Evolutionary conservation across 2,797 vertebrate species (phyloP).

Genomic region (Tiaroga cobitis): DNA sequence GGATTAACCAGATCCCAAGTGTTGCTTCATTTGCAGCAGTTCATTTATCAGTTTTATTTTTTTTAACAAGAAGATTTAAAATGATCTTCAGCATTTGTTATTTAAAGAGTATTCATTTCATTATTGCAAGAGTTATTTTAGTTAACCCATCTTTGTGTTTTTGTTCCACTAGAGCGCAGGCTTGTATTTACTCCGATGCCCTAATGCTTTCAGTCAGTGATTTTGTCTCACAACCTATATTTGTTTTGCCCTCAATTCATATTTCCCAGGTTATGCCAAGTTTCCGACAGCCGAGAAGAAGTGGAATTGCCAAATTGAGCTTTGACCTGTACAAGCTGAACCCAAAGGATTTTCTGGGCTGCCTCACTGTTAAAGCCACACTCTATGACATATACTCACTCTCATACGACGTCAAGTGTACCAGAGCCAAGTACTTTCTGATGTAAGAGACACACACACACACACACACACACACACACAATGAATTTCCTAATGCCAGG

Average conservation of each 20-base stretch:
- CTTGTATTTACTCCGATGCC: background rate
- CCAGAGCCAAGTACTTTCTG: conserved; percentile 76
- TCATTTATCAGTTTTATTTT: background rate
- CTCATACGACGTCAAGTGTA: conserved; percentile 83
- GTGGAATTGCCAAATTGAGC: conserved; percentile 83
- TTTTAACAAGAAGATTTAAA: background rate
- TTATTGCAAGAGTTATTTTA: background rate
- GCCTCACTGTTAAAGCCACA: conserved; percentile 76
- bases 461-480: background rate
- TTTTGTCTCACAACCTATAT: background rate
- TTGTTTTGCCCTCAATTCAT: background rate
- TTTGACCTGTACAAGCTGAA: conserved; percentile 85
- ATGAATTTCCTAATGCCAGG: background rate
- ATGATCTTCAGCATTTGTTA: background rate
- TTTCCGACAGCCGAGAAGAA: conserved; percentile 72
- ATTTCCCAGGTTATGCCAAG: conserved; percentile 36
- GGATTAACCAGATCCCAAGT: background rate
- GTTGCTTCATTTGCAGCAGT: background rate
- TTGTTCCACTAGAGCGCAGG: conserved; percentile 13
- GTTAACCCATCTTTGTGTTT: background rate
- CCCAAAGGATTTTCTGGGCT: conserved; percentile 86
- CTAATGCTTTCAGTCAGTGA: background rate
- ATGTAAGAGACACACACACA: conserved; percentile 70
- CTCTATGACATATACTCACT: conserved; percentile 83
- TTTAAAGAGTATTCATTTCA: background rate